phyloP scores from a whole-genome alignment of 2,113 vertebrate species.

The Thunnus thynnus region DNA sequence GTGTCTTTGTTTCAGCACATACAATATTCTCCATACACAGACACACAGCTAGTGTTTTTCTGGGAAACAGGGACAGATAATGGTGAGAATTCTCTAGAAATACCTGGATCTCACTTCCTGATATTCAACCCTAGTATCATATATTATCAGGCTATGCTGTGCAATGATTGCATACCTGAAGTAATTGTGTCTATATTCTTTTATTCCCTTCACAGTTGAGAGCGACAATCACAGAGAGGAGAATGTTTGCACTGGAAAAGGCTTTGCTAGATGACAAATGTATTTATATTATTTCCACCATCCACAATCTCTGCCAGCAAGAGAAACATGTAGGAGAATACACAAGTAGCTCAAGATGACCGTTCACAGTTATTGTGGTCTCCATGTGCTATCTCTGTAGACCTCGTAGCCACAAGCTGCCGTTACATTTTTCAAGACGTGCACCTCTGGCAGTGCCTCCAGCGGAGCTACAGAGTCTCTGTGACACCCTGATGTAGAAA shows the following conservation, averaged over 20 bases:
- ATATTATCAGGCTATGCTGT: not conserved
- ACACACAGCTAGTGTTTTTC: not conserved
- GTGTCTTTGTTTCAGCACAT: not conserved
- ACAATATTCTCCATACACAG: not conserved
- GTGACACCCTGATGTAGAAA: conserved; percentile 14
- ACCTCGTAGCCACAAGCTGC: conserved; percentile 23
- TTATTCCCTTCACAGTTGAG: not conserved
- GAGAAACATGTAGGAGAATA: not conserved
- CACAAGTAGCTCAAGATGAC: not conserved
- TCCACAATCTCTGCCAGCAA: not conserved
- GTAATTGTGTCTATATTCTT: not conserved
- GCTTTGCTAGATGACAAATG: conserved; percentile 1
- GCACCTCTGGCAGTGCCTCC: conserved; percentile 13
- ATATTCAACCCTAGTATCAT: no score
- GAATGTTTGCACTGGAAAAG: not conserved
- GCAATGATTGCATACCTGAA: not conserved
- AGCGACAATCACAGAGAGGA: not conserved
- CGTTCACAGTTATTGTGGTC: not conserved
- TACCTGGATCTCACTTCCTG: not conserved
- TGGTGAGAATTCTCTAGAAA: not conserved
- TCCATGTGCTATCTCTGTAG: not conserved
- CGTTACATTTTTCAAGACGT: conserved; percentile 48
- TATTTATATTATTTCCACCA: not conserved
- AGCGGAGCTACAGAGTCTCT: conserved; percentile 11
- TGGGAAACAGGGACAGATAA: not conserved